Evolutionary conservation across 2,888 invertebrate genomes (phyloP).

Genomic region (Glaucopsyche alexis): DNA sequence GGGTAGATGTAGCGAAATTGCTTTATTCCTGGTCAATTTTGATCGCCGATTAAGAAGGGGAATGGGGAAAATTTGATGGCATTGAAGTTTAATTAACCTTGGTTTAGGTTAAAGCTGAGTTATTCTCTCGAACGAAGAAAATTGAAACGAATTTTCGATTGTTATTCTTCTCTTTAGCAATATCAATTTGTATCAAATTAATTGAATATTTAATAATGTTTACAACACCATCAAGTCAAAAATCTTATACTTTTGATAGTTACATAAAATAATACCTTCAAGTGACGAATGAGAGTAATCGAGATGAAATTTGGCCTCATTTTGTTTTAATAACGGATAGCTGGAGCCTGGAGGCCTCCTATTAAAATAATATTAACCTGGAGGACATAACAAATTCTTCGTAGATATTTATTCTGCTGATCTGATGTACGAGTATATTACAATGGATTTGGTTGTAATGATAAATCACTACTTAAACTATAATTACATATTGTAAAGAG

Average conservation of each 20-base stretch:
- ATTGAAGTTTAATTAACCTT: neutral
- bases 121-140: too few relatives aligned
- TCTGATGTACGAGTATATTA: neutral
- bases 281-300: slow-evolving; percentile 15
- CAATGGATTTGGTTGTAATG: neutral
- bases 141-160: too few relatives aligned
- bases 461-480: neutral
- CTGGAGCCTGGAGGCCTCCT: neutral
- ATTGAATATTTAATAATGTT: too few relatives aligned
- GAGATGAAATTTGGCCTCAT: slow-evolving; percentile 8
- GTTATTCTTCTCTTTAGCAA: too few relatives aligned
- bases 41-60: neutral
- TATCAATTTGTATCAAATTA: too few relatives aligned
- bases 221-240: neutral
- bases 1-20: neutral
- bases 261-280: neutral
- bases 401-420: neutral
- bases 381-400: neutral
- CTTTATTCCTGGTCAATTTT: slow-evolving; percentile 11
- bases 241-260: neutral
- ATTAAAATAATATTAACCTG: slow-evolving; percentile 12
- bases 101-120: neutral
- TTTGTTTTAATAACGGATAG: slow-evolving; percentile 7
- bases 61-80: neutral
- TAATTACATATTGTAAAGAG: too few relatives aligned